These are phyloP conservation scores for Podarcis muralis DNA, from an alignment of 2,113 vertebrate species.

Conservation along the genomic window DNA sequence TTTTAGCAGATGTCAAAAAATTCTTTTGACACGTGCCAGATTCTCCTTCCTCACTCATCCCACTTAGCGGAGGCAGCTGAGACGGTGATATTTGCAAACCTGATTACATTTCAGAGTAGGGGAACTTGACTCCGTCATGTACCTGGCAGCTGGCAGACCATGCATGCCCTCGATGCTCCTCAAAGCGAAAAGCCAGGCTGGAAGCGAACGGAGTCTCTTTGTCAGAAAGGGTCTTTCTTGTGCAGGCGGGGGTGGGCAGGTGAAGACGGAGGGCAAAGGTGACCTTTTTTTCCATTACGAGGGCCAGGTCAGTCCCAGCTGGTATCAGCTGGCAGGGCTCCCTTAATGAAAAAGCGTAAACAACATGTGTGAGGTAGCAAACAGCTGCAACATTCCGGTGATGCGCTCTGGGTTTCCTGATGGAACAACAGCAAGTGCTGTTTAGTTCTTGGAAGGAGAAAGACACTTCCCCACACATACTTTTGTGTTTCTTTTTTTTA, in stretches of 20 bases:
- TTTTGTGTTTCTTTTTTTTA: neutral
- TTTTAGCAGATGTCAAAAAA: too few species aligned
- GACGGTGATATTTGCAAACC: neutral
- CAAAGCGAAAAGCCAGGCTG: neutral
- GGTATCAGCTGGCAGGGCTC: slow-evolving; percentile 39
- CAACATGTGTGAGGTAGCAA: slow-evolving; percentile 38
- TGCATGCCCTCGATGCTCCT: rapidly evolving
- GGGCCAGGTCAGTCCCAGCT: slow-evolving; percentile 33
- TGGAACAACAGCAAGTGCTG: neutral
- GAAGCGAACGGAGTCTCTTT: neutral
- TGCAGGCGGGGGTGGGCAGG: neutral
- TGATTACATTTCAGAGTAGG: rapidly evolving
- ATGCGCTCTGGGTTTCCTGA: neutral
- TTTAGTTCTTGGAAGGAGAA: slow-evolving; percentile 49
- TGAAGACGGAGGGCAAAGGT: slow-evolving; percentile 35
- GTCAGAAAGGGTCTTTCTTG: rapidly evolving
- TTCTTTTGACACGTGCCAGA: too few species aligned
- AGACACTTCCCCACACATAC: neutral
- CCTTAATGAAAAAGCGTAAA: slow-evolving; percentile 35
- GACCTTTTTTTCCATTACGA: slow-evolving; percentile 11
- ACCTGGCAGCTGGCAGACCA: slow-evolving; percentile 3
- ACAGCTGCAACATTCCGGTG: neutral
- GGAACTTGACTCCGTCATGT: rapidly evolving
- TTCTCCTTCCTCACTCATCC: neutral
- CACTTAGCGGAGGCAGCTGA: neutral